Evolutionary conservation across 1,140 invertebrate species (phyloP).

Genomic region (Bombus pyrosoma): DNA sequence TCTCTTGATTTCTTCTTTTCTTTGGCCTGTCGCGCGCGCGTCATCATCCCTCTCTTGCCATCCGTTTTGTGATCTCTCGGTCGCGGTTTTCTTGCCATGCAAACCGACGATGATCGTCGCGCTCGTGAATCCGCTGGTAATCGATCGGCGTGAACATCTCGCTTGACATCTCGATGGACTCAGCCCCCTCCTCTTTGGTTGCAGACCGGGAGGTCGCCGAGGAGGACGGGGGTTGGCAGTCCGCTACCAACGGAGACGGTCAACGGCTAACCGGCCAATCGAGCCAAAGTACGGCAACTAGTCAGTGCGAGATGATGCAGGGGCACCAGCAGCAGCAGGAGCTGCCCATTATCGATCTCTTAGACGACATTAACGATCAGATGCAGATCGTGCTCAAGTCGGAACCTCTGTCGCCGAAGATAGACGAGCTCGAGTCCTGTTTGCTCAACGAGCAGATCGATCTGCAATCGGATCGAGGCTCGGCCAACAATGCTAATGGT

Average conservation of each 20-base stretch:
- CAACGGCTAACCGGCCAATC: slow-evolving; percentile 67
- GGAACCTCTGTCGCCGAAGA: slow-evolving; percentile 77
- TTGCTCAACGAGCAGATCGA: slow-evolving; percentile 63
- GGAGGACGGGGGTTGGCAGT: slow-evolving; percentile 82
- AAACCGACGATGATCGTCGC: background rate
- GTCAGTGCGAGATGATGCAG: slow-evolving; percentile 58
- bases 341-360: slow-evolving; percentile 78
- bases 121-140: background rate
- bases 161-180: slow-evolving; percentile 73
- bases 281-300: slow-evolving; percentile 70
- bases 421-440: slow-evolving; percentile 72
- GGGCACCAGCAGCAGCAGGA: slow-evolving; percentile 65
- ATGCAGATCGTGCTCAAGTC: slow-evolving; percentile 77
- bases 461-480: slow-evolving; percentile 36
- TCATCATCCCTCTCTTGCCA: too few relatives aligned
- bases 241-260: slow-evolving; percentile 71
- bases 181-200: slow-evolving; percentile 84
- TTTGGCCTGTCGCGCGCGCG: background rate
- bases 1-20: slow-evolving; percentile 35
- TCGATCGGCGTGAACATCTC: slow-evolving; percentile 56
- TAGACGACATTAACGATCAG: slow-evolving; percentile 78
- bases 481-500: background rate
- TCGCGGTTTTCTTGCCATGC: too few relatives aligned
- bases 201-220: slow-evolving; percentile 82
- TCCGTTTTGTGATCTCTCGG: too few relatives aligned